These are phyloP conservation scores for Rugalucina vietnamica DNA, from an alignment of 2,888 invertebrate genomes.

Conservation along the genomic window DNA sequence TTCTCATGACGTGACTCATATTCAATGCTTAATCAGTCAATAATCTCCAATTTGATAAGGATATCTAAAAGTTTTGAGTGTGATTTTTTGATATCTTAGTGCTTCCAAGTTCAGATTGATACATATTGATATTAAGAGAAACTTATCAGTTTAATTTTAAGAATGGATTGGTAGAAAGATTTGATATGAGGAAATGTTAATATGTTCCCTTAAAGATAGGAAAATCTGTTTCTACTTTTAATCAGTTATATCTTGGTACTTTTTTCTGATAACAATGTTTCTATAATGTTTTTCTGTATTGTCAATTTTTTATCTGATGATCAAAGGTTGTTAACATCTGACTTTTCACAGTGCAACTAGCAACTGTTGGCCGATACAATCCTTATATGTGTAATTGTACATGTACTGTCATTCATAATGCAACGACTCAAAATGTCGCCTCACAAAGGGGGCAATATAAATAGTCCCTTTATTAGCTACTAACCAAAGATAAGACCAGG, in stretches of 20 bases:
- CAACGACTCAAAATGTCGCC: too few relatives aligned
- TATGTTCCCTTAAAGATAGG: slow-evolving; percentile 44
- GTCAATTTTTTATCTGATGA: too few relatives aligned
- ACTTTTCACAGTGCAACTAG: too few relatives aligned
- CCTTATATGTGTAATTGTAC: too few relatives aligned
- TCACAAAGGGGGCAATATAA: too few relatives aligned
- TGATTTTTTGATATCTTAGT: slow-evolving; percentile 55
- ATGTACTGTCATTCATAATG: too few relatives aligned
- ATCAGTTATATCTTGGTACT: not conserved
- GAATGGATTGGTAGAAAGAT: slow-evolving; percentile 36
- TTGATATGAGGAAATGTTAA: slow-evolving; percentile 60
- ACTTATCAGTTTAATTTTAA: slow-evolving; percentile 52
- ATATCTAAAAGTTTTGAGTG: slow-evolving; percentile 53
- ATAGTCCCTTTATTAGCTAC: too few relatives aligned
- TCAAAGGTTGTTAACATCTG: too few relatives aligned
- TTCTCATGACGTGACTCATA: too few relatives aligned
- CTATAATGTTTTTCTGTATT: too few relatives aligned
- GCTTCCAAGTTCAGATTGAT: slow-evolving; percentile 58
- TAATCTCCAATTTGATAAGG: slow-evolving; percentile 23
- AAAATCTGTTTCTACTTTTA: not conserved
- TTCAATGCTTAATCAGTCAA: slow-evolving; percentile 47
- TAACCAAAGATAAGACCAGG: too few relatives aligned
- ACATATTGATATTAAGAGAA: slow-evolving; percentile 52
- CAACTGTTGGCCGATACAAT: too few relatives aligned
- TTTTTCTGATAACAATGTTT: slow-evolving; percentile 8